Evolutionary conservation across 2,797 vertebrate genomes (phyloP).

Genomic region (Coendou prehensilis): DNA sequence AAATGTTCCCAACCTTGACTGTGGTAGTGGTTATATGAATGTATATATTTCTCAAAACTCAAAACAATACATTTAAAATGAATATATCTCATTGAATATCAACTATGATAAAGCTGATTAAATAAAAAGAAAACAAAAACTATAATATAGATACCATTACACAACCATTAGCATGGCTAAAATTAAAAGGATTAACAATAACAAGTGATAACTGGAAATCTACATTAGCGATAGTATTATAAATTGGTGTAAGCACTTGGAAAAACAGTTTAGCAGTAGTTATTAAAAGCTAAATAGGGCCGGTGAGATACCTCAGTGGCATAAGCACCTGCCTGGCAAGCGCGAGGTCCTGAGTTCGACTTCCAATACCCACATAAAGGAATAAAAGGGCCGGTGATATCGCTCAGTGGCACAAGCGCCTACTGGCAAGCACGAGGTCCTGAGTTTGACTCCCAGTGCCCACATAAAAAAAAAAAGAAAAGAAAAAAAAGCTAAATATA

Average conservation of each 20-base stretch:
- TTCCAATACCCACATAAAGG: too few relatives aligned
- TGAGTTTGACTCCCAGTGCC: too few relatives aligned
- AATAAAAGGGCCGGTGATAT: too few relatives aligned
- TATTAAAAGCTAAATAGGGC: neutral
- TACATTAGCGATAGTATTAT: neutral
- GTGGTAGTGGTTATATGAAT: neutral
- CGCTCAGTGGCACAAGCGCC: too few relatives aligned
- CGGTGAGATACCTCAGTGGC: too few relatives aligned
- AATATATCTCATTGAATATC: conserved; percentile 1
- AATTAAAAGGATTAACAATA: neutral
- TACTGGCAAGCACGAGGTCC: too few relatives aligned
- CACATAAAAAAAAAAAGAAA: too few relatives aligned
- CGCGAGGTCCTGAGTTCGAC: too few relatives aligned
- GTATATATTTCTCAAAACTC: conserved; percentile 27
- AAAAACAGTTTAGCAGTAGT: neutral
- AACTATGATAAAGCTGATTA: neutral
- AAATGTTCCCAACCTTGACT: neutral
- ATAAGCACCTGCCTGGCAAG: too few relatives aligned
- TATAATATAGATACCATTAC: neutral
- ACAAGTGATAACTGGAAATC: neutral
- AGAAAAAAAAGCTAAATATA: neutral
- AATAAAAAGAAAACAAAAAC: conserved; percentile 5
- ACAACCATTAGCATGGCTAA: neutral
- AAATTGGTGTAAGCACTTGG: neutral
- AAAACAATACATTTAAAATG: neutral